phyloP scores from a whole-genome alignment of 2,797 vertebrate species.

The Channallabes apus region DNA sequence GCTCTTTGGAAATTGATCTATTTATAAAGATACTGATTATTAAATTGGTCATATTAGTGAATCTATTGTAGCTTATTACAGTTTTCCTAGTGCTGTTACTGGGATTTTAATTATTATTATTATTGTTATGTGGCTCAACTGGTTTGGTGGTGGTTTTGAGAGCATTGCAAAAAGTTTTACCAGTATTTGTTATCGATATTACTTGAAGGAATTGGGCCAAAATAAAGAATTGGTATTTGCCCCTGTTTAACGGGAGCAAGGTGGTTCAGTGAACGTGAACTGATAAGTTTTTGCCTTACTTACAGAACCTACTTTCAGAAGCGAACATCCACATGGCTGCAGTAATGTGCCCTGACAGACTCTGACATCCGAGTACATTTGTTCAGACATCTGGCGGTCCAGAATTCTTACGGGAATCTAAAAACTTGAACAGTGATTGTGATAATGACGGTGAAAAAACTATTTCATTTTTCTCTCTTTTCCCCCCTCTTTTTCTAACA shows the following conservation, averaged over 20 bases:
- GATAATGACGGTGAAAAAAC: neutral
- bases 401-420: constrained; percentile 6
- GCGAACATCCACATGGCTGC: neutral
- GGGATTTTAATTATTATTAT: neutral
- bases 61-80: neutral
- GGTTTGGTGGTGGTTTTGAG: neutral
- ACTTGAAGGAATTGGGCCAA: neutral
- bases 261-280: neutral
- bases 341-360: constrained; percentile 1
- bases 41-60: neutral
- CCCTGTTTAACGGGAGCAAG: neutral
- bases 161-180: neutral
- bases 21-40: neutral
- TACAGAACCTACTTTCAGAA: neutral
- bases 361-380: neutral
- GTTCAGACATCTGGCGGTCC: neutral
- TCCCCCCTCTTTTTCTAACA: constrained; percentile 64
- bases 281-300: neutral
- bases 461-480: constrained; percentile 24
- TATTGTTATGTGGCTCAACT: neutral
- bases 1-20: neutral
- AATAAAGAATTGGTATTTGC: neutral
- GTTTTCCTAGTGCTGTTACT: neutral
- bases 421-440: neutral
- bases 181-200: neutral